Percentiles rank a stretch among this genome's conserved stretches.
Conservation (phyloP, 2,113 vertebrate genomes). For the Poeciliopsis occidentalis region DNA sequence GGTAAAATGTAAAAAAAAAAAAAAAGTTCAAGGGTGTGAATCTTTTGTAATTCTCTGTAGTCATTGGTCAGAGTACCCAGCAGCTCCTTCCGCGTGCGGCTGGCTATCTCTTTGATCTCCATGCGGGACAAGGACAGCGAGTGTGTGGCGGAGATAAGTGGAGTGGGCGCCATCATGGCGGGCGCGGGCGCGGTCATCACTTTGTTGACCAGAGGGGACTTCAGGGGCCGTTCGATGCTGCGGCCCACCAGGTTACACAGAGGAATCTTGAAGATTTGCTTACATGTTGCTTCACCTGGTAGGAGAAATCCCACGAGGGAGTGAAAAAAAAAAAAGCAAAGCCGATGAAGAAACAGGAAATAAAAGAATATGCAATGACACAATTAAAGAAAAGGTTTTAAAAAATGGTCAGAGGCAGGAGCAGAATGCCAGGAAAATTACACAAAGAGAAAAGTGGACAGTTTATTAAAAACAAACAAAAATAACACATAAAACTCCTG, state of each 20-base stretch:
- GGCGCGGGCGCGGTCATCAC: slow-evolving; percentile 83
- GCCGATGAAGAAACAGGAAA: neutral
- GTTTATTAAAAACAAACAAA: neutral
- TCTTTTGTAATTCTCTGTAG: neutral
- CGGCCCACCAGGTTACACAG: slow-evolving; percentile 95
- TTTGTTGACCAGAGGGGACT: slow-evolving; percentile 93
- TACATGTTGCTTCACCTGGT: slow-evolving; percentile 85
- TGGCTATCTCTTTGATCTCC: slow-evolving; percentile 99
- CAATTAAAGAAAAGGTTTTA: neutral
- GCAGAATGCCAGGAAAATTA: neutral
- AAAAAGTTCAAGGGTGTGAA: neutral
- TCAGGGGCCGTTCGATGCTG: slow-evolving; percentile 95
- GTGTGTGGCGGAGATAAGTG: slow-evolving; percentile 78
- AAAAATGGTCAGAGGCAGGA: neutral
- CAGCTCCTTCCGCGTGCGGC: slow-evolving; percentile 94
- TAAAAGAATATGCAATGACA: neutral
- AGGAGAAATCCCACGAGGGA: slow-evolving; percentile 9
- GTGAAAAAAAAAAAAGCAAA: neutral
- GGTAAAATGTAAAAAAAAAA: too few relatives aligned
- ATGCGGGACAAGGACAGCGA: slow-evolving; percentile 94
- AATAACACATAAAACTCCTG: neutral
- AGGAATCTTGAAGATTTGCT: slow-evolving; percentile 96
- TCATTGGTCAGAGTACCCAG: slow-evolving; percentile 81
- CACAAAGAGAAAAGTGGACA: neutral
- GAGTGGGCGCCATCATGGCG: slow-evolving; percentile 49